Base-by-base conservation (phyloP, 1,140 invertebrate genomes). In the Meteorus sp. region DNA sequence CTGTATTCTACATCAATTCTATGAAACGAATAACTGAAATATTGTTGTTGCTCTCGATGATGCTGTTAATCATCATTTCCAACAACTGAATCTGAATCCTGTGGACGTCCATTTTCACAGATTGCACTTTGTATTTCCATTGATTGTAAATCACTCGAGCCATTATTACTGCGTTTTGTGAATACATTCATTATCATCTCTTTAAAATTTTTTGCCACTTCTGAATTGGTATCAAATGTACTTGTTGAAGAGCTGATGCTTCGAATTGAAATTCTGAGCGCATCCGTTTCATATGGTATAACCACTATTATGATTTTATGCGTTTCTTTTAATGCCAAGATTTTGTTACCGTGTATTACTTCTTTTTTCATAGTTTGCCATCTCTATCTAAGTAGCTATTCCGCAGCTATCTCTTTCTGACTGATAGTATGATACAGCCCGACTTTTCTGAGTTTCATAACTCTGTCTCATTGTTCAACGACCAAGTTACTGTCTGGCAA, bases 241-340 rank as follows among this genome's bases (percentile, higher is more conserved):
- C 78, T 79, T 7, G 72, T 76, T 0, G 74, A 33, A 3, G 61
- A 60, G 39, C 68, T 61, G 39, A 53, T 70, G 13, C 57, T 76
- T 79, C 17, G 75, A 76, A 44, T 73, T 63, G 62, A 80, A 80
- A 79, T 80, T 43, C 76, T 77, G 57, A 70, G 61, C 15, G 65
- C 65, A 15, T 69, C 66, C 20, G 44, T 43, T 54, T 60, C 59
- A 50, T 60, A n/a, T n/a, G n/a, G n/a, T n/a, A n/a, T n/a, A n/a
- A n/a, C n/a, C n/a, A n/a, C n/a, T n/a, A n/a, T n/a, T n/a, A n/a
- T n/a, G n/a, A n/a, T n/a, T n/a, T n/a, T n/a, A n/a, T n/a, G n/a
- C n/a, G n/a, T n/a, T n/a, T n/a, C n/a, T n/a, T n/a, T n/a, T n/a
- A n/a, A n/a, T n/a, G n/a, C n/a, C n/a, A n/a, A n/a, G n/a, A n/a